Evolutionary conservation across 2,113 vertebrate genomes (phyloP), one percentile per base, ranked within the genome.

Genomic region (Polyodon spathula): DNA sequence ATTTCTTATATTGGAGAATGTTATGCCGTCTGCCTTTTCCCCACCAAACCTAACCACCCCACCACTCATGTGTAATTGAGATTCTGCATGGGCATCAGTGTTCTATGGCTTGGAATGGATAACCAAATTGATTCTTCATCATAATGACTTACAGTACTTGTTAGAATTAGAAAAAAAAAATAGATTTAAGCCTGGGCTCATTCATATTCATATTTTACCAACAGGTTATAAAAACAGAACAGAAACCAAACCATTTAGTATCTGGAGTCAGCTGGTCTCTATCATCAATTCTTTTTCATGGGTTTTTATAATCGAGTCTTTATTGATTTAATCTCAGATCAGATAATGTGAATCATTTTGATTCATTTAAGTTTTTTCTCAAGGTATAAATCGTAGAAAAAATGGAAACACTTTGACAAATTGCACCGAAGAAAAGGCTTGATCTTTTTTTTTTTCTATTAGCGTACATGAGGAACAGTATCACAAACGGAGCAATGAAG

Each of bases 311-410:
- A 60, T 71, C 67, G 54, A 71, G 59, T 64, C 60, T 62, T 55
- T 53, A 68, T 71, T 50, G 69, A 67, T 71, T 67, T 65, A 51
- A 67, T 67, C 66, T 65, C 56, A 71, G 41, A 44, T 50, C 55
- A 39, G 27, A 40, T 43, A 39, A 59, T 56, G 17, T 59, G 15
- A 59, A 58, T 48, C 54, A n/a, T 3, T 48, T 60, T 62, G 63
- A 68, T 68, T 41, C 56, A 65, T 65, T 52, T 58, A 55, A 54
- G 46, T 44, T 39, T n/a, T n/a, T n/a, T n/a, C n/a, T n/a, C n/a
- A 39, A 41, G 37, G 50, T 37, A 53, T 40, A 44, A 58, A 51
- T 37, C 52, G 59, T 46, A 53, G 41, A 39, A 56, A 46, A 17
- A 54, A 66, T 51, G 41, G 41, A 56, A 14, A 60, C 55, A 63